Conservation (phyloP, 2,888 invertebrate genomes). For the Dorcus parallelipipedus region DNA sequence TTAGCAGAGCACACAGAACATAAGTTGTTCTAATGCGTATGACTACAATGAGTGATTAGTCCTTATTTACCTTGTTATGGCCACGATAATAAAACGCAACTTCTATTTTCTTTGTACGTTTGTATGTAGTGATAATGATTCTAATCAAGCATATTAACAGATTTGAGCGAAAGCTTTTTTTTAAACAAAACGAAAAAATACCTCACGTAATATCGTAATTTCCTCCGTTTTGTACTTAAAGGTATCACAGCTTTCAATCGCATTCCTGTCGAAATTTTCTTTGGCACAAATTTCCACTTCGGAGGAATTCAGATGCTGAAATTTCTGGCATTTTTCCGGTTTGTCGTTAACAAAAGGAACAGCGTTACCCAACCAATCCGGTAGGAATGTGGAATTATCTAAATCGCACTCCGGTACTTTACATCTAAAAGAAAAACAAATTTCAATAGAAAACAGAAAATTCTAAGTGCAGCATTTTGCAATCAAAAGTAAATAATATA, state of each 20-base stretch:
- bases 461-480: too few relatives aligned
- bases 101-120: too few relatives aligned
- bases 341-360: conserved; percentile 38
- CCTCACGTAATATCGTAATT: conserved; percentile 41
- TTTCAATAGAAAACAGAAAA: too few relatives aligned
- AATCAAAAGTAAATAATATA: too few relatives aligned
- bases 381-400: conserved; percentile 28
- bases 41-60: too few relatives aligned
- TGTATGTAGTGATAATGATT: too few relatives aligned
- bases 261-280: conserved; percentile 27
- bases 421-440: conserved; percentile 35
- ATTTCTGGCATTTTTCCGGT: conserved; percentile 22
- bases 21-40: neutral
- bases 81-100: neutral
- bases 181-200: conserved; percentile 26
- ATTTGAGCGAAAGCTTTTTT: neutral
- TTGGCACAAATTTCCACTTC: conserved; percentile 7
- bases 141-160: neutral
- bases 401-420: conserved; percentile 43
- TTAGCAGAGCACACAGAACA: neutral
- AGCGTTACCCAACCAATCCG: conserved; percentile 41
- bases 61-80: too few relatives aligned
- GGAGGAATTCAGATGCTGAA: conserved; percentile 9
- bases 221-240: conserved; percentile 39
- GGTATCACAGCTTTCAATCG: conserved; percentile 30